These are phyloP conservation scores for Tiaroga cobitis DNA, from an alignment of 2,797 vertebrate species.

Conservation along the genomic window DNA sequence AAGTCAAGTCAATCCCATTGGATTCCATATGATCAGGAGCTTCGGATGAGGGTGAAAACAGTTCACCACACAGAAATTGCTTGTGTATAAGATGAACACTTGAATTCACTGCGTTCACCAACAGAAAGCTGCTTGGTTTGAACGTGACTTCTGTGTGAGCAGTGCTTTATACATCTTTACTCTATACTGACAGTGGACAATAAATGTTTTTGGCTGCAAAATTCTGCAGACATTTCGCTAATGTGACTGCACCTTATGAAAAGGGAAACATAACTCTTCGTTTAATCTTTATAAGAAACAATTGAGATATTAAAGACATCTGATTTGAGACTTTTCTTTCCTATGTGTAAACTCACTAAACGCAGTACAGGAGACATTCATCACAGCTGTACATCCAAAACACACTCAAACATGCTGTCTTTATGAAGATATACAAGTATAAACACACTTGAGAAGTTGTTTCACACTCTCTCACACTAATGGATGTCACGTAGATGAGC, in stretches of 20 bases:
- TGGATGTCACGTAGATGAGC: conserved; percentile 14
- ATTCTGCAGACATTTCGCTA: background rate
- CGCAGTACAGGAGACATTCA: background rate
- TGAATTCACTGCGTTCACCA: background rate
- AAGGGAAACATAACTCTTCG: background rate
- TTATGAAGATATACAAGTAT: conserved; percentile 27
- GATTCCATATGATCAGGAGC: background rate
- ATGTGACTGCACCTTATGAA: background rate
- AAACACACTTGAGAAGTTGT: background rate
- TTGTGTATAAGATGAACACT: background rate
- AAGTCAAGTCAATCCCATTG: background rate
- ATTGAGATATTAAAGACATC: background rate
- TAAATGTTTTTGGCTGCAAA: background rate
- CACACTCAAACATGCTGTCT: conserved; percentile 6
- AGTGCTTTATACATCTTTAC: background rate
- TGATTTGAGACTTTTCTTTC: conserved; percentile 5
- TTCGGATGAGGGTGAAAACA: background rate
- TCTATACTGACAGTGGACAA: background rate
- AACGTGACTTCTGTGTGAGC: background rate
- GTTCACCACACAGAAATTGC: too few species aligned
- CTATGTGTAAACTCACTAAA: background rate
- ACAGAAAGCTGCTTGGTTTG: background rate
- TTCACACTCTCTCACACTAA: background rate
- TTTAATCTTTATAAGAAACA: background rate
- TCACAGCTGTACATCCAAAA: conserved; percentile 2